A percentile compares a stretch with the other conserved stretches of the same genome.
Evolutionary conservation across 2,113 vertebrate species (phyloP).

Genomic region (Arizona elegans): DNA sequence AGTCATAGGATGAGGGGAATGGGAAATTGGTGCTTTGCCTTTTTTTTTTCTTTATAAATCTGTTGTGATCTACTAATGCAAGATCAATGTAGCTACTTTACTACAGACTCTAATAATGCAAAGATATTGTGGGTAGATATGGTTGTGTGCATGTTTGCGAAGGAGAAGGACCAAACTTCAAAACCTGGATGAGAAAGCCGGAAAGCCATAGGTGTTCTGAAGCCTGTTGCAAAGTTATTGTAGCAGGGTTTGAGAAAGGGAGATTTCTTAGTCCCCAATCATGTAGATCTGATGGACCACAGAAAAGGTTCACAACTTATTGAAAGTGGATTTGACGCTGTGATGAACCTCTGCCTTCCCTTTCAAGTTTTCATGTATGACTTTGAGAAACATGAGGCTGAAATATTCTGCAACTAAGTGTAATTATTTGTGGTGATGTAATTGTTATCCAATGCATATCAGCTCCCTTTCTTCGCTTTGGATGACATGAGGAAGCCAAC

Average conservation of each 20-base stretch:
- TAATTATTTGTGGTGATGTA: slow-evolving; percentile 35
- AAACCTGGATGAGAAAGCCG: slow-evolving; percentile 39
- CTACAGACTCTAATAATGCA: slow-evolving; percentile 62
- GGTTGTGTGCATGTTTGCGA: slow-evolving; percentile 22
- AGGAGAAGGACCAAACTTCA: slow-evolving; percentile 30
- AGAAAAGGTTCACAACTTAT: slow-evolving; percentile 39
- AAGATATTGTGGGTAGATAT: slow-evolving; percentile 60
- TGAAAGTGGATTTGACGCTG: slow-evolving; percentile 48
- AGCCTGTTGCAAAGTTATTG: slow-evolving; percentile 64
- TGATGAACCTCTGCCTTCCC: slow-evolving; percentile 30
- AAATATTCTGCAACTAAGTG: slow-evolving; percentile 16
- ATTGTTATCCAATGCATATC: slow-evolving; percentile 14
- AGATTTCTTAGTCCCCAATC: slow-evolving; percentile 37
- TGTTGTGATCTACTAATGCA: slow-evolving; percentile 60
- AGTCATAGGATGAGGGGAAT: not conserved
- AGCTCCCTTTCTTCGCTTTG: slow-evolving; percentile 18
- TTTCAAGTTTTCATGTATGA: slow-evolving; percentile 26
- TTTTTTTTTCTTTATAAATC: slow-evolving; percentile 42
- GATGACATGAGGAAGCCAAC: slow-evolving; percentile 30
- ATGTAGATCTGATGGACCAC: slow-evolving; percentile 29
- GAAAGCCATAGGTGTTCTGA: slow-evolving; percentile 44
- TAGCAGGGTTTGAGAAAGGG: slow-evolving; percentile 45
- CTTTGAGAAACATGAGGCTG: slow-evolving; percentile 11
- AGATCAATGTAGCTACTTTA: slow-evolving; percentile 62
- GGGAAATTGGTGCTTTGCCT: slow-evolving; percentile 50